phyloP scores from a whole-genome alignment of 2,888 invertebrate genomes.

The Philaethria dido region DNA sequence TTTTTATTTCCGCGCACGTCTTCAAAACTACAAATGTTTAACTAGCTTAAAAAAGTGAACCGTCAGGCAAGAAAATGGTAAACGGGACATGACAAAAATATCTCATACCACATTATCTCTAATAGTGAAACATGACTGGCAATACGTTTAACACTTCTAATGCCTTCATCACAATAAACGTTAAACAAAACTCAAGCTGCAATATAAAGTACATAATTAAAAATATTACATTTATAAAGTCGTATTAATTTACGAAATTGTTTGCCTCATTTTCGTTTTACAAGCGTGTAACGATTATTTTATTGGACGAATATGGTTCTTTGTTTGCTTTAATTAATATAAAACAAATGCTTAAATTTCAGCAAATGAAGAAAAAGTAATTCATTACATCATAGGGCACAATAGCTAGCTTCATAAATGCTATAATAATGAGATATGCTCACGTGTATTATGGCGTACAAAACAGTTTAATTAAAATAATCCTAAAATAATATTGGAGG shows the following conservation, averaged over 20 bases:
- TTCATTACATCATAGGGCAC: background rate
- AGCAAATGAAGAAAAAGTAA: background rate
- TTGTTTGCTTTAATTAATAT: background rate
- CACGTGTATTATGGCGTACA: slow-evolving; percentile 33
- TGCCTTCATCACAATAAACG: no score
- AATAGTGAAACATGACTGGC: no score
- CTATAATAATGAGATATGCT: background rate
- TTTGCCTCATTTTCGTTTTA: background rate
- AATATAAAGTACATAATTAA: no score
- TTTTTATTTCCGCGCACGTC: no score
- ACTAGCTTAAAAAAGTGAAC: no score
- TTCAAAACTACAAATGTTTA: no score
- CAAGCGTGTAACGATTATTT: background rate
- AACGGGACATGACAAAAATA: no score
- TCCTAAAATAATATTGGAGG: slow-evolving; percentile 67
- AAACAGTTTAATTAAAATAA: slow-evolving; percentile 64
- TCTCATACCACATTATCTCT: no score
- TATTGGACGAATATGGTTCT: background rate
- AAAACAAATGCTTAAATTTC: background rate
- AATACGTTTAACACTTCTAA: no score
- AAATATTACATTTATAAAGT: no score
- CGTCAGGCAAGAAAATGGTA: no score
- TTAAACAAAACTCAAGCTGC: no score
- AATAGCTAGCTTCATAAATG: background rate
- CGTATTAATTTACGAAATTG: background rate